Conservation (phyloP, 2,113 vertebrate genomes). For the Nyctereutes procyonoides region DNA sequence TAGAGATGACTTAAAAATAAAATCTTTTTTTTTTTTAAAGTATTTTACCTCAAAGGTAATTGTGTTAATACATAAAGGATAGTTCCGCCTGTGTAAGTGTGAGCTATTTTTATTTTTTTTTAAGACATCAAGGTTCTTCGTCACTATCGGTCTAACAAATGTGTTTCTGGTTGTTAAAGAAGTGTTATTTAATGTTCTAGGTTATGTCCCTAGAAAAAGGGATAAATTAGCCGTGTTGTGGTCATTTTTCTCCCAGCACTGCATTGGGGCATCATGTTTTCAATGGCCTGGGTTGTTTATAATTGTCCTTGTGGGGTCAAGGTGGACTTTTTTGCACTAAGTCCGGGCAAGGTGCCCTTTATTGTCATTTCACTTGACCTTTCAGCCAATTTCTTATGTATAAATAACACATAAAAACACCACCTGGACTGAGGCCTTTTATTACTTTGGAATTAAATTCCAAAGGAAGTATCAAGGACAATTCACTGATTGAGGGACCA, state of each 20-base stretch:
- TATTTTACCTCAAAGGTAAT: neutral
- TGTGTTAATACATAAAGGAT: neutral
- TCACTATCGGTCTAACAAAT: neutral
- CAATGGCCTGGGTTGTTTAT: constrained; percentile 38
- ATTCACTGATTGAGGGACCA: neutral
- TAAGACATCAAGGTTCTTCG: neutral
- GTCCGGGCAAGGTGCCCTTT: constrained; percentile 50
- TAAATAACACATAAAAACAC: constrained; percentile 55
- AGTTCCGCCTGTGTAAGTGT: neutral
- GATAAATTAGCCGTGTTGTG: neutral
- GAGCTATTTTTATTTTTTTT: neutral
- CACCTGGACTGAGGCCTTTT: constrained; percentile 42
- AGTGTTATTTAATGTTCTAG: neutral
- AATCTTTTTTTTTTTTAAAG: neutral
- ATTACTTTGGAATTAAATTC: constrained; percentile 54
- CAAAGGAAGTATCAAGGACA: constrained; percentile 48
- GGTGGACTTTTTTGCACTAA: constrained; percentile 20
- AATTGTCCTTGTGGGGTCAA: constrained; percentile 40
- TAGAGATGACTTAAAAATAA: neutral
- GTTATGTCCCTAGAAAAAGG: neutral
- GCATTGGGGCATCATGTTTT: neutral
- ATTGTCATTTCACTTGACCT: constrained; percentile 69
- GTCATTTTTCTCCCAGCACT: neutral
- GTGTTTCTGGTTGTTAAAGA: neutral
- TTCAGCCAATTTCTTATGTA: constrained; percentile 27